Conservation (phyloP, 2,888 invertebrate genomes). For the Lepidochrysops patricia region DNA sequence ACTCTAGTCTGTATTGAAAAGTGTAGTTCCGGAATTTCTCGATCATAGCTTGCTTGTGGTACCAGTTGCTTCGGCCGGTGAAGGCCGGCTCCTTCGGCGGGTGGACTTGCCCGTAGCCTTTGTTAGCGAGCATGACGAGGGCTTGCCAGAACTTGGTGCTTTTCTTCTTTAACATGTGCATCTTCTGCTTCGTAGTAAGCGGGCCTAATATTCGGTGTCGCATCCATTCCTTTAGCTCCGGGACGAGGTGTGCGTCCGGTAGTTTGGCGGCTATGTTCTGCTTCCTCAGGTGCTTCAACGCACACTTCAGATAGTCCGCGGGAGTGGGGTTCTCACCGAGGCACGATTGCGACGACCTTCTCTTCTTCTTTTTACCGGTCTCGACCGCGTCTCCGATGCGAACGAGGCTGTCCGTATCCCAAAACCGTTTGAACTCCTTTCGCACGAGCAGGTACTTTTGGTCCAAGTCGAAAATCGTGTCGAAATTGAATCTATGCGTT, state of each 20-base stretch:
- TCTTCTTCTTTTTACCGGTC: constrained; percentile 34
- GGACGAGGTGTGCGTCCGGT: constrained; percentile 51
- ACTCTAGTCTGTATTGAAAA: constrained; percentile 35
- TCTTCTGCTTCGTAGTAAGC: constrained; percentile 30
- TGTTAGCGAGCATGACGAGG: constrained; percentile 35
- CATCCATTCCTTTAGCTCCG: constrained; percentile 63
- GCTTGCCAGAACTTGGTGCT: constrained; percentile 43
- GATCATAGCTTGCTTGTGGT: constrained; percentile 41
- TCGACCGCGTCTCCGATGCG: constrained; percentile 33
- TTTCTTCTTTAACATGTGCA: constrained; percentile 32
- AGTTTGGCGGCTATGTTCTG: constrained; percentile 51
- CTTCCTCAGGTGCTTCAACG: constrained; percentile 40
- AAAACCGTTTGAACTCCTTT: constrained; percentile 50
- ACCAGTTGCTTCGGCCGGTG: constrained; percentile 41
- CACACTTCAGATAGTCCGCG: constrained; percentile 53
- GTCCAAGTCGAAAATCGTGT: constrained; percentile 53
- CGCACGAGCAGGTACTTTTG: constrained; percentile 39
- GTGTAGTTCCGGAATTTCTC: constrained; percentile 41
- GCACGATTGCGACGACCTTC: constrained; percentile 38
- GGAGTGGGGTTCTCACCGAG: constrained; percentile 43
- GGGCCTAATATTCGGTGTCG: constrained; percentile 49
- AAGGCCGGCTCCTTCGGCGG: constrained; percentile 36
- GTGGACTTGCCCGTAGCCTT: constrained; percentile 39
- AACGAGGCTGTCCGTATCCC: constrained; percentile 54
- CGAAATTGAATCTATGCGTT: constrained; percentile 44